Conservation (phyloP, 2,113 vertebrate genomes). For the Galemys pyrenaicus region DNA sequence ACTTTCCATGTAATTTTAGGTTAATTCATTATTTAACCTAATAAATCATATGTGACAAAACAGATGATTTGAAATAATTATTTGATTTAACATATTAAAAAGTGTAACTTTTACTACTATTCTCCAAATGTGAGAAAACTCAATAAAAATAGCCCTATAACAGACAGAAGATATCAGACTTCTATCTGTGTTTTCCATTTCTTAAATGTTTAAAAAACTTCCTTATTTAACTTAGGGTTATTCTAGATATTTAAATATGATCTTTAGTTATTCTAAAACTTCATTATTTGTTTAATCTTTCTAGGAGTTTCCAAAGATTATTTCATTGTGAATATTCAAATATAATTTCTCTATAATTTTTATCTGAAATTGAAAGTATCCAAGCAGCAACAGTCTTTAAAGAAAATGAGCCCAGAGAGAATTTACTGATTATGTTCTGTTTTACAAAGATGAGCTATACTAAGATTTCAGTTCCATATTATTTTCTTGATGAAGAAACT, state of each 20-base stretch:
- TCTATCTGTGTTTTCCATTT: not conserved
- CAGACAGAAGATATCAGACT: not conserved
- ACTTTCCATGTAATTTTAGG: not conserved
- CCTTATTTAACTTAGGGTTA: not conserved
- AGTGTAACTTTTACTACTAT: not conserved
- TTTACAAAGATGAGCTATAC: constrained; percentile 47
- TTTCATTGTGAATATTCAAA: not conserved
- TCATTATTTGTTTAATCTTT: not conserved
- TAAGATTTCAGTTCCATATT: constrained; percentile 33
- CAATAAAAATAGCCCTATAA: not conserved
- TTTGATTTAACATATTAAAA: not conserved
- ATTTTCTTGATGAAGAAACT: constrained; percentile 59
- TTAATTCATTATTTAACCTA: not conserved
- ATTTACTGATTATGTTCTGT: constrained; percentile 32
- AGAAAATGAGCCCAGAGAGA: constrained; percentile 52
- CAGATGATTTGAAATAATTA: not conserved
- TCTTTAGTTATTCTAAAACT: not conserved
- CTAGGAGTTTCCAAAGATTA: not conserved
- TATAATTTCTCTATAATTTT: constrained; percentile 47
- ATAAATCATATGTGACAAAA: not conserved
- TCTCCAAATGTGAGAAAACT: not conserved
- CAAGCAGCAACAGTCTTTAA: constrained; percentile 40
- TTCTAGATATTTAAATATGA: not conserved
- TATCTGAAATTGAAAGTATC: constrained; percentile 61
- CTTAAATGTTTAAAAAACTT: not conserved